Conservation (phyloP, 2,113 vertebrate genomes). For the Prietella phreatophila region DNA sequence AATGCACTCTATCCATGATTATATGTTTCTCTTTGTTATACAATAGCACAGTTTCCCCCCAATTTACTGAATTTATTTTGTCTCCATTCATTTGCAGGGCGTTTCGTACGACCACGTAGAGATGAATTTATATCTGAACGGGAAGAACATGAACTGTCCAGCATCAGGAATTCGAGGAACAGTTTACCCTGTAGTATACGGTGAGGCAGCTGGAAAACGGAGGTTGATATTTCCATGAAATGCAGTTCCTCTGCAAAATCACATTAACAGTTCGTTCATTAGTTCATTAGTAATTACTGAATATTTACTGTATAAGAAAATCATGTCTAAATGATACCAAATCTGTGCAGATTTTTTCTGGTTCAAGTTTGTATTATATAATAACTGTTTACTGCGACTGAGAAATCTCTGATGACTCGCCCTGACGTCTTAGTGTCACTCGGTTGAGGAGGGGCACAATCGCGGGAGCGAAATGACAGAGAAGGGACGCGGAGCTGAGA, state of each 20-base stretch:
- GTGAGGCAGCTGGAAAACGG: slow-evolving; percentile 71
- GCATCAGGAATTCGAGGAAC: slow-evolving; percentile 97
- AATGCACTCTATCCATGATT: not conserved
- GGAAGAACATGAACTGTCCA: slow-evolving; percentile 98
- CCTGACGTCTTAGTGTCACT: too few species aligned
- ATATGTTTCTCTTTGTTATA: not conserved
- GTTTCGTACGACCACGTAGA: slow-evolving; percentile 98
- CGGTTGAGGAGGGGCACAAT: too few species aligned
- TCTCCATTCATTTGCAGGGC: slow-evolving; percentile 75
- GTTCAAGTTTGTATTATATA: not conserved
- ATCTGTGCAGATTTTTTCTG: too few species aligned
- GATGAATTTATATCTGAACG: slow-evolving; percentile 97
- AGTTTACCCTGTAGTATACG: slow-evolving; percentile 95
- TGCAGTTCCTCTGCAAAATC: slow-evolving; percentile 58
- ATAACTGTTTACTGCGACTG: not conserved
- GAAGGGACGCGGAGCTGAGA: too few species aligned
- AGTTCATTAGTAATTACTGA: not conserved
- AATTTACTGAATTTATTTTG: not conserved
- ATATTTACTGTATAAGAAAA: not conserved
- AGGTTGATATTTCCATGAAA: slow-evolving; percentile 33
- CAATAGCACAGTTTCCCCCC: too few species aligned
- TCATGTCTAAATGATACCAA: too few species aligned
- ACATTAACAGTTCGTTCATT: not conserved
- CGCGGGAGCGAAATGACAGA: too few species aligned
- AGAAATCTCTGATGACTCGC: not conserved